Base-by-base conservation (phyloP, 2,888 invertebrate genomes). In the Villa cingulata region DNA sequence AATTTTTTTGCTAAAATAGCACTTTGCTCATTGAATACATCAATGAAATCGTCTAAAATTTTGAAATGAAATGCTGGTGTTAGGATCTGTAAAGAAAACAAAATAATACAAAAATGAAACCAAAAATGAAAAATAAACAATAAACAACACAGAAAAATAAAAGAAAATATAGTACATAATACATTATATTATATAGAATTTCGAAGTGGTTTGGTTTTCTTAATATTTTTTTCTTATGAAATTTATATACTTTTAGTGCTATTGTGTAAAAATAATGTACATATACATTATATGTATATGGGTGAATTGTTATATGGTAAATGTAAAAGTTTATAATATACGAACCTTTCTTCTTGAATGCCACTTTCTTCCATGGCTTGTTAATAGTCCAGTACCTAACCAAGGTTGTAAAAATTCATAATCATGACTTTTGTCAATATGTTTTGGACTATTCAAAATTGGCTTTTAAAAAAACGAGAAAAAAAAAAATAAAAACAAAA, bases 1-100 rank as follows among this genome's bases (percentile, higher is more conserved):
- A 81, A 59, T 55, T 73, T 74, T 34, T 71, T 63, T 1, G 74
- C 66, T 57, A 82, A 62, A 36, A 75, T 65, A 1, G 65, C 64
- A 49, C 76, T 72, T 59, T 81, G 77, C 54, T 78, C 77, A 55
- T 75, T 75, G 60, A 81, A 80, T 1, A 81, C 74, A 50, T 75
- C 74, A 44, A 80, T 64, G 56, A 81, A 81, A 59, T 80, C 79
- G 56, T 80, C 75, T 57, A 81, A 70, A 56, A 81, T 81, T 61
- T 77, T 76, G 61, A 81, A 82, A 65, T 81, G 81, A 62, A 81
- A 81, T 6, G 80, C 76, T 17, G 80, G 80, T 1, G 81, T 81
- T 53, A 81, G 63, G 55, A 80, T 72, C 70, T 70, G 53, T 4
- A 46, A 19, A 29, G n/a, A 16, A 37, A 10, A 37, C 29, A 42